Conservation (phyloP, 2,888 invertebrate genomes). For the Acanthosepion pharaonis region DNA sequence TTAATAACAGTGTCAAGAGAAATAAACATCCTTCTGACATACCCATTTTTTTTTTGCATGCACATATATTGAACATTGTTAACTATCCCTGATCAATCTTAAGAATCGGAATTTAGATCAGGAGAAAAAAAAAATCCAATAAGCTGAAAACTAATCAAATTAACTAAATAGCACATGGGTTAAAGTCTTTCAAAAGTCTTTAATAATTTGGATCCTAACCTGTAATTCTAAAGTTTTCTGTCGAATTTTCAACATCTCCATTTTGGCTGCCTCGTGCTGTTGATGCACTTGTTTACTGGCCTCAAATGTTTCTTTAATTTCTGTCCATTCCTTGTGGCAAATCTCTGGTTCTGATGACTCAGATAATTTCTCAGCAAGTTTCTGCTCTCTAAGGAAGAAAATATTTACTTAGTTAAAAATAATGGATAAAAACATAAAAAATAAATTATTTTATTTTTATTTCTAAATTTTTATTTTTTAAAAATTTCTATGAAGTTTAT, state of each 20-base stretch:
- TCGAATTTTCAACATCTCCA: neutral
- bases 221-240: constrained; percentile 25
- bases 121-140: too few species aligned
- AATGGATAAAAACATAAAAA: neutral
- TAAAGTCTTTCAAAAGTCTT: neutral
- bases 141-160: too few species aligned
- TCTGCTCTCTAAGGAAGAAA: neutral
- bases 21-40: too few species aligned
- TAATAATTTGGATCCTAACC: neutral
- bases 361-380: neutral
- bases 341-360: neutral
- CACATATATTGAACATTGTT: too few species aligned
- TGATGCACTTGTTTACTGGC: neutral
- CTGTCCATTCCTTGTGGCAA: neutral
- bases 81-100: too few species aligned
- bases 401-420: neutral
- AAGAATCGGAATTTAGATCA: too few species aligned
- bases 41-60: too few species aligned
- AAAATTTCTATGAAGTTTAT: too few species aligned
- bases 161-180: neutral
- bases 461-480: too few species aligned
- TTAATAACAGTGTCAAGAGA: too few species aligned
- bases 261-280: neutral
- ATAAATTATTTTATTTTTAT: too few species aligned
- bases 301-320: neutral